phyloP scores from a whole-genome alignment of 2,113 vertebrate species.

The Burhinus bistriatus region DNA sequence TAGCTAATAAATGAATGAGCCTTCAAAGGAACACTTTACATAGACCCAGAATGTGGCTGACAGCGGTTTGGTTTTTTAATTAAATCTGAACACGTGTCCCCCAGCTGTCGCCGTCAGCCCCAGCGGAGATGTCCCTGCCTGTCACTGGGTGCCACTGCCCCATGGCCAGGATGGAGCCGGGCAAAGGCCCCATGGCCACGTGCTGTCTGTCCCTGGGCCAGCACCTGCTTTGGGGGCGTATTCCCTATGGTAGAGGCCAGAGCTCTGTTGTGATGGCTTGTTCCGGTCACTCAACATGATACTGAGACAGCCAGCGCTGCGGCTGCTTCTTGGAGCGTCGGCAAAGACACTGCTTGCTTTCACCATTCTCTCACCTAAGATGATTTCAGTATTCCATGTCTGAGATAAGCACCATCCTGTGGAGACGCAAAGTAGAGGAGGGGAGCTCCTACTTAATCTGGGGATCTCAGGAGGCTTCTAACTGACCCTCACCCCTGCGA shows the following conservation, averaged over 20 bases:
- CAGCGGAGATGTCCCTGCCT: no score
- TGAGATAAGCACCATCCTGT: neutral
- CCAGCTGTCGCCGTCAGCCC: no score
- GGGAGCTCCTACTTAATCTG: neutral
- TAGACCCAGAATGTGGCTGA: accelerated
- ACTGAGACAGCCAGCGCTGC: neutral
- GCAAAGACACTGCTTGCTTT: neutral
- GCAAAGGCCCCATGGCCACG: neutral
- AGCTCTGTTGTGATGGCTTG: neutral
- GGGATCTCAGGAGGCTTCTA: neutral
- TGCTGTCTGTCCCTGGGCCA: neutral
- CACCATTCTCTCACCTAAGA: neutral
- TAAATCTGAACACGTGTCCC: neutral
- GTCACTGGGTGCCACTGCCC: neutral
- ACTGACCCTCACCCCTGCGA: neutral
- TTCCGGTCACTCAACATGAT: neutral
- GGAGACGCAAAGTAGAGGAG: neutral
- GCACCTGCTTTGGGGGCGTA: neutral
- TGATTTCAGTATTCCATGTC: neutral
- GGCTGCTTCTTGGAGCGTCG: neutral
- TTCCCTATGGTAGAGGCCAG: neutral
- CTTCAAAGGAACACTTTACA: neutral
- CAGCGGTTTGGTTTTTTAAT: accelerated
- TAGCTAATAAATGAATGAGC: neutral
- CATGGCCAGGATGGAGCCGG: no score